Percentiles rank a stretch among this genome's conserved stretches.
phyloP scores from a whole-genome alignment of 2,888 invertebrate genomes.

The Melieria crassipennis region DNA sequence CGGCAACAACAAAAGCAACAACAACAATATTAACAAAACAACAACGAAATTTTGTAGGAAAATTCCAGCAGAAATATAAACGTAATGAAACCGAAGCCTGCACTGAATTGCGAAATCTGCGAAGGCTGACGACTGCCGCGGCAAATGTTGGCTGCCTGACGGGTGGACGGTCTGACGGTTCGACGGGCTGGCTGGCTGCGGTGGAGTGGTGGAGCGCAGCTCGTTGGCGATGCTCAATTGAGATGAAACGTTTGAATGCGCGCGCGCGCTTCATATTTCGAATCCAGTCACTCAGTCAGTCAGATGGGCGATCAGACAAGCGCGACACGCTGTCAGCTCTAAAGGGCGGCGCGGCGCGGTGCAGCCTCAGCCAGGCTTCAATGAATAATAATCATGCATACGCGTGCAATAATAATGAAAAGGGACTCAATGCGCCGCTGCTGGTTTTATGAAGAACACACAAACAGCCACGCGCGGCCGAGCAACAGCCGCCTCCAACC shows the following conservation, averaged over 20 bases:
- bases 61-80: constrained; percentile 13
- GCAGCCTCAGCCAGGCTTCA: too few species aligned
- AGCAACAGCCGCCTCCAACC: too few species aligned
- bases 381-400: too few species aligned
- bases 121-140: background rate
- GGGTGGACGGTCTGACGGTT: background rate
- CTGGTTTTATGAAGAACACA: too few species aligned
- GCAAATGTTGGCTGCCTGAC: background rate
- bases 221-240: constrained; percentile 14
- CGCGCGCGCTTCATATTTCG: background rate
- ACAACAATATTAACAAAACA: constrained; percentile 18
- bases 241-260: constrained; percentile 21
- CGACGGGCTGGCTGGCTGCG: background rate
- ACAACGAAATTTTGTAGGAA: constrained; percentile 5
- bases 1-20: constrained; percentile 17
- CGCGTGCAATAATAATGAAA: too few species aligned
- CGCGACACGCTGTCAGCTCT: too few species aligned
- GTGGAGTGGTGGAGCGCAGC: background rate
- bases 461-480: too few species aligned
- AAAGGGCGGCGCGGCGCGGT: too few species aligned
- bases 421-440: too few species aligned
- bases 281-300: too few species aligned
- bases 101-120: background rate
- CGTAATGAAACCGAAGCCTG: constrained; percentile 6
- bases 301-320: too few species aligned